Percentiles rank a stretch among this genome's conserved stretches.
phyloP scores from a whole-genome alignment of 1,140 invertebrate genomes.

The Drosophila chauvacae region DNA sequence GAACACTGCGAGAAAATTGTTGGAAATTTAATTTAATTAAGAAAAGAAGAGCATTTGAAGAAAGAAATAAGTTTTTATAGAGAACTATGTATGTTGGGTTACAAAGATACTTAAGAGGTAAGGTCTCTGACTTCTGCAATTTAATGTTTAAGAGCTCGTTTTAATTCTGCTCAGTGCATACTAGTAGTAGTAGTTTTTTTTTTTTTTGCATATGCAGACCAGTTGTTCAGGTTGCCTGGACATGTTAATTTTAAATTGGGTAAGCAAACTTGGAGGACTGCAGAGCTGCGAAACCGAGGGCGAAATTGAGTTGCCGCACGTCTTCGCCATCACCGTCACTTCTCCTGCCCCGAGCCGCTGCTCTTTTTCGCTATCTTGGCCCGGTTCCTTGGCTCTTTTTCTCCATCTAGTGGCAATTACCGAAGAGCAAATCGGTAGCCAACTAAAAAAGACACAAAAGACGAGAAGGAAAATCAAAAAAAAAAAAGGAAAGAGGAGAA shows the following conservation, averaged over 20 bases:
- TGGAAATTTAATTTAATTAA: not conserved
- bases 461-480: not conserved
- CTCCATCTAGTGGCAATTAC: slow-evolving; percentile 65
- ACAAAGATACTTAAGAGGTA: too few relatives aligned
- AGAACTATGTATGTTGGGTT: too few relatives aligned
- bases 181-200: not conserved
- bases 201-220: slow-evolving; percentile 45
- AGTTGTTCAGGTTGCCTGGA: slow-evolving; percentile 60
- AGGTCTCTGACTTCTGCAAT: too few relatives aligned
- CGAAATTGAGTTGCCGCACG: slow-evolving; percentile 72
- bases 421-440: slow-evolving; percentile 66
- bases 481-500: not conserved
- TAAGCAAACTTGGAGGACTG: slow-evolving; percentile 46
- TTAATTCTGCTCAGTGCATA: not conserved
- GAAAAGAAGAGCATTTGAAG: not conserved
- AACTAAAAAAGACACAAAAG: slow-evolving; percentile 13
- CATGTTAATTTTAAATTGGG: slow-evolving; percentile 82
- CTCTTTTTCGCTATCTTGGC: not conserved
- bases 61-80: too few relatives aligned
- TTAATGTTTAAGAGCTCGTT: too few relatives aligned
- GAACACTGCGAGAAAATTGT: not conserved
- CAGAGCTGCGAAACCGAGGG: slow-evolving; percentile 47
- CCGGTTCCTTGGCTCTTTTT: not conserved
- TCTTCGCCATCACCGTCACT: slow-evolving; percentile 51
- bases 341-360: slow-evolving; percentile 4